Conservation (phyloP, 2,797 vertebrate species). For the Carduelis carduelis region DNA sequence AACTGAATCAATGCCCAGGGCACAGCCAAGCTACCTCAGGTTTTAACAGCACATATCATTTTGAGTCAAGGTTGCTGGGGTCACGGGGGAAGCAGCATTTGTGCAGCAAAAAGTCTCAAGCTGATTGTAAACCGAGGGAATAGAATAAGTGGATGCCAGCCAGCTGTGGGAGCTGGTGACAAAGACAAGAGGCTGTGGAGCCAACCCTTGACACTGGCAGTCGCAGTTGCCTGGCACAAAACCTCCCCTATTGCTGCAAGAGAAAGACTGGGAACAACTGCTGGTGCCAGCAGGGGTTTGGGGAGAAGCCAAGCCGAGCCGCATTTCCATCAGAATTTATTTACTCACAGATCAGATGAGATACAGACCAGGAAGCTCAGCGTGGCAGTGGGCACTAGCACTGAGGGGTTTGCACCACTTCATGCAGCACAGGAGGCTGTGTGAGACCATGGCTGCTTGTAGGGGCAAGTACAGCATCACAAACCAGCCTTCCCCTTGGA, state of each 20-base stretch:
- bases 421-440: neutral
- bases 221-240: constrained; percentile 12
- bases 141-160: constrained; percentile 21
- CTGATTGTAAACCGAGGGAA: neutral
- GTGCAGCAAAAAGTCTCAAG: neutral
- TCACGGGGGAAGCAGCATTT: neutral
- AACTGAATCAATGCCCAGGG: neutral
- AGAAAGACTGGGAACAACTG: neutral
- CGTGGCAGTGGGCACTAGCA: rapidly evolving
- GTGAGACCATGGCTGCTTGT: neutral
- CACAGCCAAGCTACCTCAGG: neutral
- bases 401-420: neutral
- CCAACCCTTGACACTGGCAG: constrained; percentile 10
- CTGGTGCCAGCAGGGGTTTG: neutral
- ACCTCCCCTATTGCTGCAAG: neutral
- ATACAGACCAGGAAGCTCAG: neutral
- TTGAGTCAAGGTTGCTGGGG: neutral
- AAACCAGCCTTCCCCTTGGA: neutral
- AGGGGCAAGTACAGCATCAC: neutral
- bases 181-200: neutral
- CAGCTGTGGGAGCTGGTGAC: constrained; percentile 30
- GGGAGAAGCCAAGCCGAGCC: neutral
- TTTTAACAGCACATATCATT: neutral
- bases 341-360: neutral
- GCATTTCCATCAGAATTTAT: neutral